A percentile compares a stretch with the other conserved stretches of the same genome.
phyloP scores from a whole-genome alignment of 23 tunicate species.

The Halocynthia aurantium region DNA sequence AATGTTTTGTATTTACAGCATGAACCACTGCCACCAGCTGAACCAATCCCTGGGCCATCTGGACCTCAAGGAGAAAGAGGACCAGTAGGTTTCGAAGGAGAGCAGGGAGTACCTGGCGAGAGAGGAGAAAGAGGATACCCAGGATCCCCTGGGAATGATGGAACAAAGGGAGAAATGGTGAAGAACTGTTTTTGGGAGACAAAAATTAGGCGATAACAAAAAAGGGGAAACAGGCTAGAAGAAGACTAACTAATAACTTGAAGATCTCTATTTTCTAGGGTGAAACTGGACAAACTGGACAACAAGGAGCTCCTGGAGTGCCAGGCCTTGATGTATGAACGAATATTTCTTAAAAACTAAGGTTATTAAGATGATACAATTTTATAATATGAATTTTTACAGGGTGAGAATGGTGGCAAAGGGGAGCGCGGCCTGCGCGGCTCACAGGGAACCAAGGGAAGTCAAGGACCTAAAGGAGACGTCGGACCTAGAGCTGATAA shows the following conservation, averaged over 20 bases:
- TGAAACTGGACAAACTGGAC: slow-evolving; percentile 22
- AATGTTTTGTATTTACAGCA: too few species aligned
- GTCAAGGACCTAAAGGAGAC: slow-evolving; percentile 17
- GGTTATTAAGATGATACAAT: too few species aligned
- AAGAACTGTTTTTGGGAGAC: too few species aligned
- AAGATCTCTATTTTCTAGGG: slow-evolving; percentile 1
- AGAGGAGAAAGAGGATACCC: slow-evolving; percentile 6
- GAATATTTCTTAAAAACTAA: too few species aligned
- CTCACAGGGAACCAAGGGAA: slow-evolving; percentile 7
- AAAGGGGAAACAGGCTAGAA: not conserved
- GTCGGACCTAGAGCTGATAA: slow-evolving; percentile 14
- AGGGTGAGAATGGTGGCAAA: slow-evolving; percentile 1
- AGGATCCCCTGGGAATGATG: not conserved
- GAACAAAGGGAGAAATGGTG: too few species aligned
- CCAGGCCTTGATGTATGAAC: not conserved
- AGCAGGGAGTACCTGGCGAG: slow-evolving; percentile 12
- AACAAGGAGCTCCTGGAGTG: slow-evolving; percentile 23
- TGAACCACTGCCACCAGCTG: too few species aligned
- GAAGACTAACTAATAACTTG: not conserved
- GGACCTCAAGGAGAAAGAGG: slow-evolving; percentile 22
- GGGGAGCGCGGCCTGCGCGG: not conserved
- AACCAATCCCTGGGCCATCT: not conserved
- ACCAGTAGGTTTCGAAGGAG: not conserved
- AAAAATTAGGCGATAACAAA: too few species aligned
- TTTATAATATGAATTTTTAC: too few species aligned